A percentile compares a stretch with the other conserved stretches of the same genome.
These are phyloP conservation scores for Drosophila algonquin DNA, from an alignment of 2,888 invertebrate genomes.

Conservation along the genomic window DNA sequence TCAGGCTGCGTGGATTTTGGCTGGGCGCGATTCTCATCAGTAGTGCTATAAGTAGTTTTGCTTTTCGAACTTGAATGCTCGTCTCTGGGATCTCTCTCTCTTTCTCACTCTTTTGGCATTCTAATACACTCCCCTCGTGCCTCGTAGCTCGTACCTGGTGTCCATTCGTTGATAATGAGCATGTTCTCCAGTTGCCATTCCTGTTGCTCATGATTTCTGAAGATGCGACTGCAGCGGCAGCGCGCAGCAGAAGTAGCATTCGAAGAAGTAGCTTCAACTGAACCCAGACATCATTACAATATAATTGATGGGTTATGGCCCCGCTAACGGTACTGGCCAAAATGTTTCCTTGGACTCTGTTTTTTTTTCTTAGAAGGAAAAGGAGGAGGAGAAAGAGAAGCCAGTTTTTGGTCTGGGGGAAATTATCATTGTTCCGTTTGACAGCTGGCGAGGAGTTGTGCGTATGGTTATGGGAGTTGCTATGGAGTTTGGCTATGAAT, in stretches of 20 bases:
- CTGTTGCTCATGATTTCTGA: slow-evolving; percentile 59
- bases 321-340: slow-evolving; percentile 74
- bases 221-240: slow-evolving; percentile 53
- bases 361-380: slow-evolving; percentile 30
- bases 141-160: slow-evolving; percentile 37
- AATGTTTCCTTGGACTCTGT: slow-evolving; percentile 55
- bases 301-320: slow-evolving; percentile 82
- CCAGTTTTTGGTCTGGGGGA: slow-evolving; percentile 48
- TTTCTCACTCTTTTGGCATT: slow-evolving; percentile 49
- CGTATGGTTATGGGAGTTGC: slow-evolving; percentile 45
- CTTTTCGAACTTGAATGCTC: slow-evolving; percentile 60
- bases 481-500: slow-evolving; percentile 22
- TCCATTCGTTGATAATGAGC: slow-evolving; percentile 78
- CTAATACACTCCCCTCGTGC: slow-evolving; percentile 53
- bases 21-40: slow-evolving; percentile 66
- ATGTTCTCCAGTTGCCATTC: slow-evolving; percentile 59
- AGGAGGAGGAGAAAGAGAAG: slow-evolving; percentile 31
- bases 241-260: slow-evolving; percentile 34
- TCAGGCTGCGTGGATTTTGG: slow-evolving; percentile 64
- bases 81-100: slow-evolving; percentile 47
- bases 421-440: slow-evolving; percentile 76
- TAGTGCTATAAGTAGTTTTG: slow-evolving; percentile 66
- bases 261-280: slow-evolving; percentile 29
- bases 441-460: slow-evolving; percentile 65
- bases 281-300: slow-evolving; percentile 78